These are phyloP conservation scores for Pachycephus smyrnensis DNA, from an alignment of 2,888 invertebrate species.

Conservation along the genomic window DNA sequence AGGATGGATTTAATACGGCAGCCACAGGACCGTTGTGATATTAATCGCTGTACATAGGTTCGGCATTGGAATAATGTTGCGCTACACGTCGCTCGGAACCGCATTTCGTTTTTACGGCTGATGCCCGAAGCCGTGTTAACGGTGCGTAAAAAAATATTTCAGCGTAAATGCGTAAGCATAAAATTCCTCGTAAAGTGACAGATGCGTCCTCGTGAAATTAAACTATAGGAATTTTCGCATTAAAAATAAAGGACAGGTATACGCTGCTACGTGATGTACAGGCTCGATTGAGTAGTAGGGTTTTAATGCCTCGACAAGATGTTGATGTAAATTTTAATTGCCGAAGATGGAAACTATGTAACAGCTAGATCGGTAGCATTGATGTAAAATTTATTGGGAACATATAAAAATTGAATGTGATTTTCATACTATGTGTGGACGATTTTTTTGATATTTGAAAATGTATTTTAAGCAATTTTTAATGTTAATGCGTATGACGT, in stretches of 20 bases:
- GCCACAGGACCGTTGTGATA: not conserved
- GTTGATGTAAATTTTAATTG: not conserved
- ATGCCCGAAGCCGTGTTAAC: not conserved
- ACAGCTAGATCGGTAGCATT: not conserved
- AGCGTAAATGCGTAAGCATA: slow-evolving; percentile 35
- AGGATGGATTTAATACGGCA: not conserved
- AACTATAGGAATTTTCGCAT: slow-evolving; percentile 43
- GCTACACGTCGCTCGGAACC: not conserved
- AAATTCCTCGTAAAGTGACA: slow-evolving; percentile 12
- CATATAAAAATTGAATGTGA: not conserved
- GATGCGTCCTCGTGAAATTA: slow-evolving; percentile 35
- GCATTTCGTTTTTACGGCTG: not conserved
- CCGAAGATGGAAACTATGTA: not conserved
- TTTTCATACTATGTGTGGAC: not conserved
- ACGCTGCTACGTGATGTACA: slow-evolving; percentile 9
- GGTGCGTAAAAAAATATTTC: slow-evolving; percentile 16
- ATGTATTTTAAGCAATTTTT: not conserved
- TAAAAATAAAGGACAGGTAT: slow-evolving; percentile 16
- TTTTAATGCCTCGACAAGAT: not conserved
- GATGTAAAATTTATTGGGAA: not conserved
- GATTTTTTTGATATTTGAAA: not conserved
- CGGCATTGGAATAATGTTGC: not conserved
- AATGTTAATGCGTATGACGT: too few species aligned
- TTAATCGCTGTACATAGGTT: not conserved
- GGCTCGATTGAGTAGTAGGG: not conserved